Evolutionary conservation across 2,888 invertebrate species (phyloP), one percentile per base, ranked within the genome.

Genomic region (Scotopteryx bipunctaria): DNA sequence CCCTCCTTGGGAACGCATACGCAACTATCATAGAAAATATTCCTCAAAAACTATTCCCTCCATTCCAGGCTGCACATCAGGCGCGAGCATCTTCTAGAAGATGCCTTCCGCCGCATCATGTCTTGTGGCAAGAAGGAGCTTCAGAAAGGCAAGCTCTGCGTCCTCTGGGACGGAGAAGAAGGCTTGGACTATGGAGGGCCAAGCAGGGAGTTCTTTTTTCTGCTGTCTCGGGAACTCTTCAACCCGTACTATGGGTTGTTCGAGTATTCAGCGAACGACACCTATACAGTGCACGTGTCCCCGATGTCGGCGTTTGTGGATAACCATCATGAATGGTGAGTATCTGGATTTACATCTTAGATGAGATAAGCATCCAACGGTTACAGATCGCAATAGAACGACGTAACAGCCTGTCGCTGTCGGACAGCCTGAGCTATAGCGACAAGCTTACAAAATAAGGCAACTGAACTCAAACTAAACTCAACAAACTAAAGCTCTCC

Each of bases 241-340:
- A 99, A 99, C 91, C 99, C 99, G 0, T 99, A 99, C 84, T 99
- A 99, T 72, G 99, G 99, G 0, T 93, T 99, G 53, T 99, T 99
- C 84, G 99, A 99, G 87, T 99, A 99, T 81, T 98, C 98, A 0
- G 98, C 98, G 36, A 98, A 98, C 77, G 98, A 99, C 76, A 98
- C 98, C 0, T 99, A 99, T 80, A 99, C 98, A 3, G 98, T 99
- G 14, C 97, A 97, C 85, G 95, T 97, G 54, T 97, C 97, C 16
- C 98, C 99, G 0, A 95, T 99, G 95, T 98, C 98, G 1, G 96
- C 97, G 0, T 98, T 98, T 75, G 98, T 99, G 13, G 98, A 99
- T 75, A 98, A 99, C 77, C 96, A 97, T 81, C 97, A 98, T 70
- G 98, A 98, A 83, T 99, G 99, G 98, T 95, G 70, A 91, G 92